Base-by-base conservation (phyloP, 2,888 invertebrate species). In the Ischnus inquisitorius region DNA sequence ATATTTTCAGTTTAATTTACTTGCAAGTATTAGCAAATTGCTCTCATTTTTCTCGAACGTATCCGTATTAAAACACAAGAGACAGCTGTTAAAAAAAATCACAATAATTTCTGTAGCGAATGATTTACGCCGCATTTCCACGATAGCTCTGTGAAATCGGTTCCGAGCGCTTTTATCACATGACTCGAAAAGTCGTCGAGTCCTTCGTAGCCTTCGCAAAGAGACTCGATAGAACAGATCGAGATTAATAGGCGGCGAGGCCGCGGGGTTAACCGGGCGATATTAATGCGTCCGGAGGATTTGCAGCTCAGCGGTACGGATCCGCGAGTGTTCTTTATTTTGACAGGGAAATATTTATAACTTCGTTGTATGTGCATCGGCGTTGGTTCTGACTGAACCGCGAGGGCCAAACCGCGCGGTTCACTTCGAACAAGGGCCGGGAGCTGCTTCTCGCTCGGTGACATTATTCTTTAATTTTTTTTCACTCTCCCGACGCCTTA, bases 331-430 rank as follows among this genome's bases (percentile, higher is more conserved):
- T 88, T 85, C 89, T 87, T 90, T 90, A 89, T 89, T 89, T 89
- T 90, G 90, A 90, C 89, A 88, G 82, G 82, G 75, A 86, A 87
- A 88, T 89, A 90, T 90, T 89, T 88, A 89, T 88, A 89, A 88
- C 87, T 85, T 48, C 12, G 28, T 43, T n/a, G 51, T 51, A 39
- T 28, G 60, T 12, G 16, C 22, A 43, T 14, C 41, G 22, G 41
- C 60, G 60, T 65, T 74, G 72, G 43, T 62, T 16, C 25, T 46
- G 74, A 60, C 34, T 28, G 48, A 46, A 28, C 62, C 51, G 34
- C 22, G 22, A 12, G 39, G 48, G 10, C 48, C 48, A 12, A n/a
- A 25, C 51, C 51, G 48, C 48, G 41, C 34, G 34, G 54, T 39
- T 68, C 68, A 16, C 25, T 16, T 48, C 64, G 64, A 75, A 64